Evolutionary conservation across 2,113 vertebrate genomes (phyloP).

Genomic region (Pedetes capensis): DNA sequence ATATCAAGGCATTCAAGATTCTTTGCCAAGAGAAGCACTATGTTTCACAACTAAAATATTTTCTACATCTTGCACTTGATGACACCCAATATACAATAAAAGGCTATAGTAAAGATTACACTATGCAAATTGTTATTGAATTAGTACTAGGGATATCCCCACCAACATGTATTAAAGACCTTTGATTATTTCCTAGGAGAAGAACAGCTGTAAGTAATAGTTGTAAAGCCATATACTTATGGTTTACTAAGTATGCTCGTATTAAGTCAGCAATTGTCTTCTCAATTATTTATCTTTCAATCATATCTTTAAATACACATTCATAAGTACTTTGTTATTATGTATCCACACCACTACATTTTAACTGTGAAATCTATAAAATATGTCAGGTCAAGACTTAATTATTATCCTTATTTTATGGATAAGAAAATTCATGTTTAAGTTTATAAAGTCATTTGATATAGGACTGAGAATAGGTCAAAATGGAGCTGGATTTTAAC

Average conservation of each 20-base stretch:
- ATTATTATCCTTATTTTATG: neutral
- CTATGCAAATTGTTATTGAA: neutral
- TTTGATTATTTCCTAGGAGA: neutral
- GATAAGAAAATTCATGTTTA: neutral
- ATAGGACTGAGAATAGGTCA: neutral
- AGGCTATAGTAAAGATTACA: neutral
- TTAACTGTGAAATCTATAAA: neutral
- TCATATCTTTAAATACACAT: neutral
- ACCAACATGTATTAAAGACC: neutral
- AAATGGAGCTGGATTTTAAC: neutral
- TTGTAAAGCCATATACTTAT: neutral
- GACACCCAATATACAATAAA: neutral
- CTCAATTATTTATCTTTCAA: neutral
- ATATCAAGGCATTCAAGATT: neutral
- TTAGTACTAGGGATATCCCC: neutral
- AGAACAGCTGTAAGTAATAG: neutral
- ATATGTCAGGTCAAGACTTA: neutral
- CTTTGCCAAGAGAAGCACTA: neutral
- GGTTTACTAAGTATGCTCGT: no score
- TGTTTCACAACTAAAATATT: neutral
- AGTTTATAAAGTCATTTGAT: neutral
- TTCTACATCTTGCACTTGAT: neutral
- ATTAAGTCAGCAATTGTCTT: neutral
- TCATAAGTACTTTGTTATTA: neutral
- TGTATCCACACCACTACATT: no score